Evolutionary conservation across 2,888 invertebrate species (phyloP), one percentile per base, ranked within the genome.

Genomic region (Tenthredo amoena): DNA sequence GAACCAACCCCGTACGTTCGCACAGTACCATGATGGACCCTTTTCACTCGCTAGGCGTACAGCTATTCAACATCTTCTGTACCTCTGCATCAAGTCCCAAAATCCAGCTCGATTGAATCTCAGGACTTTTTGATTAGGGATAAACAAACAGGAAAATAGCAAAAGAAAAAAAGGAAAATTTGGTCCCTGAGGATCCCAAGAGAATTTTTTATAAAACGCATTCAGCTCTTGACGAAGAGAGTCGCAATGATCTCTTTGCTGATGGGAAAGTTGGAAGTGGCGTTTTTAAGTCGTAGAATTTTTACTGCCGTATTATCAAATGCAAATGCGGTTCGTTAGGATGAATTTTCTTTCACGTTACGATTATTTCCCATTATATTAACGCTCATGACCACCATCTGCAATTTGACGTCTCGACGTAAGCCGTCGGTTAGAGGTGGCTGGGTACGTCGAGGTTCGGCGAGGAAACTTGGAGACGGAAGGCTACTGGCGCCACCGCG

Each of bases 401-500:
- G 86, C 84, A 87, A 71, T 86, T 87, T 87, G 86, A 87, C 86
- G 89, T 88, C 86, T 62, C 74, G 86, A 84, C 21, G 85, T 62
- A 68, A 68, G 68, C n/a, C 65, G 83, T n/a, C 62, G 83, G 37
- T 7, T 18, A 6, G 26, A 10, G 40, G 6, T 26, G 40, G 72
- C 18, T 37, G 65, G 31, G 31, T 26, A 50, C 21, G 47, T 18
- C 83, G 47, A 71, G 21, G 77, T 62, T 68, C 47, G 71, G 50
- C 68, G 34, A 71, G 71, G 47, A 71, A 83, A 83, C 83, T 21
- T 18, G 50, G 83, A 62, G 81, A 62, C 81, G 81, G 40, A 62
- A 81, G 62, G 81, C 85, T 85, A 88, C 87, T 88, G 85, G 91
- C 90, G 90, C 89, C 91, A 87, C 74, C 87, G 85, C 79, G 91